A percentile compares a stretch with the other conserved stretches of the same genome.
These are phyloP conservation scores for Agriopis leucophaearia DNA, from an alignment of 2,888 invertebrate species.

Conservation along the genomic window DNA sequence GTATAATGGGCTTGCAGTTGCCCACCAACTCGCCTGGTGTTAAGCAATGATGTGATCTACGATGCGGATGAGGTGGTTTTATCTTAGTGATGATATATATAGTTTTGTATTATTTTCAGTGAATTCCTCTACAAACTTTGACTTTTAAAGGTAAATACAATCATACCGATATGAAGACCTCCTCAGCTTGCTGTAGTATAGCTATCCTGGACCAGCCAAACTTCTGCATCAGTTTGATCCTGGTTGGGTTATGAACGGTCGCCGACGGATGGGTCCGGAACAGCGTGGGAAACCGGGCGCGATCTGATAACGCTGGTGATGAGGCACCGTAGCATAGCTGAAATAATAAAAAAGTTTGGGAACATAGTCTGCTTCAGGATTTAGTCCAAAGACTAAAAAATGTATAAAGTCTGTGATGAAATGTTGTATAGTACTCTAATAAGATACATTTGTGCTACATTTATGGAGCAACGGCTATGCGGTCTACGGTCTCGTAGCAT, in stretches of 20 bases:
- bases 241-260: conserved; percentile 98
- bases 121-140: no score
- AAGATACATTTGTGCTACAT: neutral
- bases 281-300: conserved; percentile 98
- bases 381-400: neutral
- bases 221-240: conserved; percentile 98
- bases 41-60: no score
- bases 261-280: conserved; percentile 99
- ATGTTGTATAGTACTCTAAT: neutral
- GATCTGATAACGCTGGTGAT: conserved; percentile 98
- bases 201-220: conserved; percentile 99
- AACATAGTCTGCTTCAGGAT: neutral
- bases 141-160: neutral
- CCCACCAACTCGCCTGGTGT: no score
- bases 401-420: neutral
- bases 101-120: no score
- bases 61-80: no score
- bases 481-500: conserved; percentile 1
- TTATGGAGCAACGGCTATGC: neutral
- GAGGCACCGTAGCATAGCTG: conserved; percentile 99
- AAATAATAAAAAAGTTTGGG: conserved; percentile 27
- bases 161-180: conserved; percentile 97
- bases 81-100: no score
- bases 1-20: no score
- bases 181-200: conserved; percentile 99